A percentile compares a stretch with the other conserved stretches of the same genome.
These are phyloP conservation scores for Galeruca laticollis DNA, from an alignment of 2,888 invertebrate species.

Conservation along the genomic window DNA sequence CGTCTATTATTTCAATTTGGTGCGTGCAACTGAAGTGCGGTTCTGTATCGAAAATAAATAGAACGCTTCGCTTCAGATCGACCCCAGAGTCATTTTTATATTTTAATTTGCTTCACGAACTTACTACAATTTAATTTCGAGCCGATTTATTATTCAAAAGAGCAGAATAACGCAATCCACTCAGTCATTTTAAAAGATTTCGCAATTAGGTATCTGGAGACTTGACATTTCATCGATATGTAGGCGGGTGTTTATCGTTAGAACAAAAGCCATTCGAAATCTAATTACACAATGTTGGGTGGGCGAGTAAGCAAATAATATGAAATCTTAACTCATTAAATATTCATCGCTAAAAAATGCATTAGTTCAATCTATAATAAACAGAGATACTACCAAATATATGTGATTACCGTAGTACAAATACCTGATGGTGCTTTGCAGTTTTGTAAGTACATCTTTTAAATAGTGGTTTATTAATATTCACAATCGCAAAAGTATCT, in stretches of 20 bases:
- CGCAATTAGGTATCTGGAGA: conserved; percentile 4
- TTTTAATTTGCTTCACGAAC: conserved; percentile 40
- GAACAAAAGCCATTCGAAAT: neutral
- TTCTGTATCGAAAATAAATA: conserved; percentile 21
- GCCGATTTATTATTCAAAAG: conserved; percentile 37
- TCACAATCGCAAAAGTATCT: too few relatives aligned
- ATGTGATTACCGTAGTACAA: too few relatives aligned
- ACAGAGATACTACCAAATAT: too few relatives aligned
- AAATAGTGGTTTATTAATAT: too few relatives aligned
- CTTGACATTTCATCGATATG: conserved; percentile 2
- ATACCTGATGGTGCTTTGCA: too few relatives aligned
- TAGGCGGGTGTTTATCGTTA: neutral
- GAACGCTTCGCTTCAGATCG: conserved; percentile 32
- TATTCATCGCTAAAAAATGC: too few relatives aligned
- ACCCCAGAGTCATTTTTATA: conserved; percentile 41
- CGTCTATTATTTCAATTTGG: neutral
- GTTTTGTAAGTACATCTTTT: too few relatives aligned
- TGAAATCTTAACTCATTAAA: neutral
- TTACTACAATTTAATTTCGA: conserved; percentile 39
- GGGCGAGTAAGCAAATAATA: neutral
- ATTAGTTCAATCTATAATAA: too few relatives aligned
- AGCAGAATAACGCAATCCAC: conserved; percentile 14
- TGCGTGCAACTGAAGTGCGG: neutral
- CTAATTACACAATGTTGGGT: neutral
- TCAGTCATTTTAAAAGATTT: conserved; percentile 24